A percentile compares a stretch with the other conserved stretches of the same genome.
Conservation (phyloP, 1,140 invertebrate genomes). For the Anadara kagoshimensis region DNA sequence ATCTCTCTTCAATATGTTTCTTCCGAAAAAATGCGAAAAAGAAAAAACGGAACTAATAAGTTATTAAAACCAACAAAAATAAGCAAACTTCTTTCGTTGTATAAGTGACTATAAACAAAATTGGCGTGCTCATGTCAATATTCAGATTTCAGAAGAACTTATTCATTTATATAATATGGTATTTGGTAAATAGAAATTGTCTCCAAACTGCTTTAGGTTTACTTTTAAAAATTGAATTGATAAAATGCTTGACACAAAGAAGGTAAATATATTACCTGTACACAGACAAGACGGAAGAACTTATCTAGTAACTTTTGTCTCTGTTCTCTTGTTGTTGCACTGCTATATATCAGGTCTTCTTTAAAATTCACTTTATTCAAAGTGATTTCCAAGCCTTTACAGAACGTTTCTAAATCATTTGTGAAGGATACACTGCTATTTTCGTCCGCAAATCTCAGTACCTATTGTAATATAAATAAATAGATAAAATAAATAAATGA, state of each 20-base stretch:
- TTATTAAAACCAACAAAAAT: no score
- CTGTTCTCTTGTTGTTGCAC: constrained; percentile 96
- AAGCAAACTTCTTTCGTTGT: no score
- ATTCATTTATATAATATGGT: no score
- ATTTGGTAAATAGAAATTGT: no score
- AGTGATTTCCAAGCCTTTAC: constrained; percentile 88
- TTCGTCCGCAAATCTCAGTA: constrained; percentile 91
- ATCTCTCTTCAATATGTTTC: neutral
- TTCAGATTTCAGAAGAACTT: no score
- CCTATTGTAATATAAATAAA: constrained; percentile 49
- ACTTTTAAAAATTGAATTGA: no score
- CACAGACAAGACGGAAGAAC: constrained; percentile 98
- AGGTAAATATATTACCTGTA: constrained; percentile 79
- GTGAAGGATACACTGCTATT: constrained; percentile 89
- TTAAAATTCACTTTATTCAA: constrained; percentile 80
- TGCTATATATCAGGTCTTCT: constrained; percentile 90
- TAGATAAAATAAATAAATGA: neutral
- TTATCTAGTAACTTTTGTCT: constrained; percentile 96
- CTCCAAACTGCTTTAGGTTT: no score
- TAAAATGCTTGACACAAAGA: no score
- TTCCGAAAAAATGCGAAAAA: no score
- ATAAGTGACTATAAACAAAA: no score
- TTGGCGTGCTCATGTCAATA: no score
- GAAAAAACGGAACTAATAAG: no score
- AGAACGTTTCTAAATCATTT: constrained; percentile 89